Base-by-base conservation (phyloP, 1,140 invertebrate genomes). In the Microplitis mediator region DNA sequence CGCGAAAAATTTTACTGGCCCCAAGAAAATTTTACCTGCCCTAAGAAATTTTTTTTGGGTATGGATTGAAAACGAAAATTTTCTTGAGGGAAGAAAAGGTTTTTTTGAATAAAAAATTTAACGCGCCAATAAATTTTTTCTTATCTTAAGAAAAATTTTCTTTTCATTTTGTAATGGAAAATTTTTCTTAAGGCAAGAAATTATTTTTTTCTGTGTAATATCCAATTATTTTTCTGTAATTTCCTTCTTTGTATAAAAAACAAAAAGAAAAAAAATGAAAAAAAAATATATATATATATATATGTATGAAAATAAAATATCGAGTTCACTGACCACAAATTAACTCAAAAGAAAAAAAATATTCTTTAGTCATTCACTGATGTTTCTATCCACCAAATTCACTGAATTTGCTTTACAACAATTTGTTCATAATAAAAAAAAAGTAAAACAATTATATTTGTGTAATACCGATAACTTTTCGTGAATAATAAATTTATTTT, bases 371-470 rank as follows among this genome's bases (percentile, higher is more conserved):
- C 71, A 69, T 75, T 64, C 78, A 76, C 69, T 54, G 50, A 68
- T 64, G 56, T 75, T 66, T 71, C 78, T 76, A 76, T 62, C 77
- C 78, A 77, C 74, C 74, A 76, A 74, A 77, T 54, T 74, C 76
- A 80, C 74, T 82, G 75, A 81, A 79, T 87, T 87, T 86, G 85
- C 85, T 87, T 87, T 87, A 81, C 85, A 60, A 86, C 85, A 83
- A 85, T 81, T 82, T 86, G 82, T 87, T 87, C 80, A 80, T 86
- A 86, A 87, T 86, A 87, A 87, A 86, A 83, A 71, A 8, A 68
- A 61, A 62, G 54, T 54, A 76, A 77, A 78, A 45, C 11, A 11
- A 11, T 9, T 5, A 74, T 74, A 75, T 75, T 71, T 74, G 61
- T 63, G 32, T 45, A 36, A 63, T 13, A n/a, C 36, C 13, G 31